Evolutionary conservation across 2,888 invertebrate genomes (phyloP).

Genomic region (Tachina grossa): DNA sequence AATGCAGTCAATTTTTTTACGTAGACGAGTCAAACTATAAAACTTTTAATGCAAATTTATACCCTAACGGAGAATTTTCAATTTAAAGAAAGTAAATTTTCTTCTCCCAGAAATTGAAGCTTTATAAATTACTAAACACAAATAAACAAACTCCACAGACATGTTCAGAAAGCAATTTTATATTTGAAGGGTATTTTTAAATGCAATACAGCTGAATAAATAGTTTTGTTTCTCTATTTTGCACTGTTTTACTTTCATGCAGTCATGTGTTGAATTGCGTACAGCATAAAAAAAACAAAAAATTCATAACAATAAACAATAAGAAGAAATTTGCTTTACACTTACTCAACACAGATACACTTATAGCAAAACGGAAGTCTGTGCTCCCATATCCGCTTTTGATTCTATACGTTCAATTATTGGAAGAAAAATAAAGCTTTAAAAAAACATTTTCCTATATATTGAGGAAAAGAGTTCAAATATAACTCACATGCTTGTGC

Average conservation of each 20-base stretch:
- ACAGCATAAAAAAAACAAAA: slow-evolving; percentile 15
- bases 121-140: too few relatives aligned
- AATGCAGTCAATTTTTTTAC: too few relatives aligned
- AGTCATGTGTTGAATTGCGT: slow-evolving; percentile 33
- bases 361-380: slow-evolving; percentile 58
- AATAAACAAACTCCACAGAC: too few relatives aligned
- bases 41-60: too few relatives aligned
- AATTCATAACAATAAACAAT: slow-evolving; percentile 10
- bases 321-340: slow-evolving; percentile 18
- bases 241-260: background rate
- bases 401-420: slow-evolving; percentile 69
- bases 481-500: background rate
- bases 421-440: slow-evolving; percentile 48
- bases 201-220: too few relatives aligned
- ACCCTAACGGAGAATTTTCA: too few relatives aligned
- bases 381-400: slow-evolving; percentile 68
- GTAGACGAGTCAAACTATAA: too few relatives aligned
- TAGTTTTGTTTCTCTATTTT: background rate
- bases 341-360: background rate
- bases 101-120: too few relatives aligned
- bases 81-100: too few relatives aligned
- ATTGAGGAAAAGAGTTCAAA: slow-evolving; percentile 5
- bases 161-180: too few relatives aligned
- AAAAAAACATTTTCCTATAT: slow-evolving; percentile 29
- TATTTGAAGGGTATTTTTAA: too few relatives aligned